These are phyloP conservation scores for Zonitis immaculata DNA, from an alignment of 2,888 invertebrate species.

Conservation along the genomic window DNA sequence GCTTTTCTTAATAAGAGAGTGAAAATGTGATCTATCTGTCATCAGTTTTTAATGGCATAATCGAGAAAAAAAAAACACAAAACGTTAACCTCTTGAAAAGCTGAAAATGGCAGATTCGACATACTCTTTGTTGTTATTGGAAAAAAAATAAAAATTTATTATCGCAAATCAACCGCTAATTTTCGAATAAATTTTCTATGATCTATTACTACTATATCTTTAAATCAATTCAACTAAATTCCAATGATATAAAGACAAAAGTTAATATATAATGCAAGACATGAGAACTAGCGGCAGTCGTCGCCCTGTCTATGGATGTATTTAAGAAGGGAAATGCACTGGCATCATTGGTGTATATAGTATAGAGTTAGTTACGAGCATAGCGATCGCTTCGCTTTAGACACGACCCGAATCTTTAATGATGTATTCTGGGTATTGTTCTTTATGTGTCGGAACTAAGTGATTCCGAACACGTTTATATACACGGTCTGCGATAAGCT, in stretches of 20 bases:
- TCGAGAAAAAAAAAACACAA: conserved; percentile 33
- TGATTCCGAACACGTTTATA: conserved; percentile 42
- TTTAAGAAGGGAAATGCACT: conserved; percentile 29
- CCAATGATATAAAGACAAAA: not conserved
- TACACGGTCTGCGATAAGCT: conserved; percentile 34
- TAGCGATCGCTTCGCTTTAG: conserved; percentile 27
- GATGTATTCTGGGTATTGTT: conserved; percentile 43
- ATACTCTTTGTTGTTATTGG: conserved; percentile 21
- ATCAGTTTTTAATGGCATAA: conserved; percentile 42
- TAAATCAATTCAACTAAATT: not conserved
- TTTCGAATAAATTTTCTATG: conserved; percentile 5
- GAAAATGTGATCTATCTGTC: conserved; percentile 44
- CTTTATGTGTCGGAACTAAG: conserved; percentile 44
- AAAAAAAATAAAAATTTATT: not conserved
- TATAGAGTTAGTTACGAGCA: conserved; percentile 22
- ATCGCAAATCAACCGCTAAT: conserved; percentile 15
- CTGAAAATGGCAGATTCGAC: conserved; percentile 43
- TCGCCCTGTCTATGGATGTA: conserved; percentile 23
- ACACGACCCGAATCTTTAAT: conserved; percentile 43
- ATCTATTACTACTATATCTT: not conserved
- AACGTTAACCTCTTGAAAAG: conserved; percentile 39
- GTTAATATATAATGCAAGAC: conserved; percentile 19
- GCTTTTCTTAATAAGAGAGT: conserved; percentile 37
- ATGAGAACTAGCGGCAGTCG: conserved; percentile 14
- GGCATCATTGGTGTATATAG: conserved; percentile 12